Evolutionary conservation across 2,797 vertebrate species (phyloP).

Genomic region (Gadopsis marmoratus): DNA sequence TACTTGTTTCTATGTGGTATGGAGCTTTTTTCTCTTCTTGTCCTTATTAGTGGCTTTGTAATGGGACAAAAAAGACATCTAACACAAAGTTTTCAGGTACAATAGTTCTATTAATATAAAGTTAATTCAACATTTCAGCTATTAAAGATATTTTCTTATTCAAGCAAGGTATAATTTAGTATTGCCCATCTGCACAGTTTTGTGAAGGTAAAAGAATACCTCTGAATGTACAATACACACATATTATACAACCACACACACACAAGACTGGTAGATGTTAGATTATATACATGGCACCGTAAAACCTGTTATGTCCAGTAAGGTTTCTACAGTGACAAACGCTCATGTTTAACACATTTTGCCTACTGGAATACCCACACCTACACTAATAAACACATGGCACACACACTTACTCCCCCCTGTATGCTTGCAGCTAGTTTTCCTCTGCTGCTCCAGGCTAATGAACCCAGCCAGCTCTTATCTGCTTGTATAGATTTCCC

Average conservation of each 20-base stretch:
- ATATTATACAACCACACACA: background rate
- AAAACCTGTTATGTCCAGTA: background rate
- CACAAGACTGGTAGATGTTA: too few relatives aligned
- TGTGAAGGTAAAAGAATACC: background rate
- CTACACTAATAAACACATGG: conserved; percentile 6
- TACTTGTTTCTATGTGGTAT: background rate
- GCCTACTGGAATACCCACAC: background rate
- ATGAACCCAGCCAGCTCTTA: conserved; percentile 69
- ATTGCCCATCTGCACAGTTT: background rate
- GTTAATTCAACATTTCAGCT: background rate
- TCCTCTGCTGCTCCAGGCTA: conserved; percentile 53
- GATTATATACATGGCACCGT: background rate
- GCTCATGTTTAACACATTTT: conserved; percentile 4
- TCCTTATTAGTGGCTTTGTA: background rate
- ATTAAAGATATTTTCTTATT: background rate
- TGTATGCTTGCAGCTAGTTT: conserved; percentile 32
- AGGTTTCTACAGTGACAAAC: background rate
- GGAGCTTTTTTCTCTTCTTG: background rate
- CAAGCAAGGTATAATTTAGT: background rate
- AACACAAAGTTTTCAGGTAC: background rate
- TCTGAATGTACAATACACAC: background rate
- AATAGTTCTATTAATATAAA: background rate
- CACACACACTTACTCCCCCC: background rate
- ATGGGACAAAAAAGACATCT: background rate
- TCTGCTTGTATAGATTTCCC: conserved; percentile 73